A percentile compares a stretch with the other conserved stretches of the same genome.
phyloP scores from a whole-genome alignment of 2,797 vertebrate species.

The Remorina albescens region DNA sequence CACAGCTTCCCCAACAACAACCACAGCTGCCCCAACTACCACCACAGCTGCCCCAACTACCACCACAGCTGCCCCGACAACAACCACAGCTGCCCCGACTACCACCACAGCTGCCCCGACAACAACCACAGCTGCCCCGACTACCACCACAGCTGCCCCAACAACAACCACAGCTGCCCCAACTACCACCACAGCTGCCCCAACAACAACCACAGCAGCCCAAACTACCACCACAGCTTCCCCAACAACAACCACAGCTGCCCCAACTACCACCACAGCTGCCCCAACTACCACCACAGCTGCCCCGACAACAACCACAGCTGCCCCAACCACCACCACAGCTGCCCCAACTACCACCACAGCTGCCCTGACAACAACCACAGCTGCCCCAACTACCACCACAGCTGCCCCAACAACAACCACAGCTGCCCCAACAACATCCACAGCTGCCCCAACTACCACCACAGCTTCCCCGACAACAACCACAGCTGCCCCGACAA shows the following conservation, averaged over 20 bases:
- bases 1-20: not conserved
- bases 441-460: too few relatives aligned
- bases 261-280: not conserved
- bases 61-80: too few relatives aligned
- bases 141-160: not conserved
- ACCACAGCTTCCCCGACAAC: too few relatives aligned
- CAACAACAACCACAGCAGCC: not conserved
- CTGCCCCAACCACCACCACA: too few relatives aligned
- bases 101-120: not conserved
- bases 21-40: not conserved
- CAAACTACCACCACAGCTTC: not conserved
- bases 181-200: too few relatives aligned
- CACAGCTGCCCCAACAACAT: too few relatives aligned
- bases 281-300: not conserved
- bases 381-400: too few relatives aligned
- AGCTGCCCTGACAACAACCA: rapidly evolving
- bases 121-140: not conserved
- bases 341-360: not conserved
- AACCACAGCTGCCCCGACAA: too few relatives aligned
- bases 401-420: too few relatives aligned
- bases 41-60: too few relatives aligned
- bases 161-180: not conserved
- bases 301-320: not conserved
- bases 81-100: too few relatives aligned
- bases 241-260: not conserved